Base-by-base conservation (phyloP, 2,113 vertebrate species). In the Trinectes maculatus region DNA sequence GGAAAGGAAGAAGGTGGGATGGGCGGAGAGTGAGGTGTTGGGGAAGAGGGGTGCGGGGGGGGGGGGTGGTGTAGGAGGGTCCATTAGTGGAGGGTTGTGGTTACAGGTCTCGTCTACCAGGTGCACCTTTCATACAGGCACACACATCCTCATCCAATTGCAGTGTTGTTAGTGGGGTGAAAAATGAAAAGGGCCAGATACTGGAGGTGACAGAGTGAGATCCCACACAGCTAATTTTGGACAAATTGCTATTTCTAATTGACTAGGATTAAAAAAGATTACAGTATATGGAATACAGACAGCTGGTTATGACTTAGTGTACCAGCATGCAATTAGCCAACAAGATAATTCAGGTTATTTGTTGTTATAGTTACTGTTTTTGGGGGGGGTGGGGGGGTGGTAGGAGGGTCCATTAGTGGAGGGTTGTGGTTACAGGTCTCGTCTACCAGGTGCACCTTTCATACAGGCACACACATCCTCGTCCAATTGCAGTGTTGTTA, bases 171-270 rank as follows among this genome's bases (percentile, higher is more conserved):
- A 29, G 53, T 22, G 56, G 51, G 70, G 53, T 87, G 86, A 87
- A 87, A 90, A 87, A 84, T 86, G 85, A 86, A 76, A 65, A 57
- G 56, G n/a, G 54, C 42, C 65, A 34, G 83, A 89, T 78, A 88
- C 71, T 82, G 84, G 82, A 91, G 85, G 75, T 49, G 73, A 85
- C 73, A 81, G 42, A 70, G 61, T 73, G 36, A 19, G 75, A 87
- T 87, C 87, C 75, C 81, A 80, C 87, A 85, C 48, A 51, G 77
- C 66, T 76, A 62, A 43, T 29, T 15, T 43, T 16, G 12, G 47
- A 36, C 34, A 36, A 36, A 36, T 36, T n/a, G n/a, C n/a, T n/a
- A n/a, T n/a, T n/a, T n/a, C n/a, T n/a, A n/a, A n/a, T n/a, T n/a
- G n/a, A n/a, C n/a, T n/a, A n/a, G n/a, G n/a, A n/a, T n/a, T n/a